Conservation (phyloP, 2,113 vertebrate genomes). For the Girardinichthys multiradiatus region DNA sequence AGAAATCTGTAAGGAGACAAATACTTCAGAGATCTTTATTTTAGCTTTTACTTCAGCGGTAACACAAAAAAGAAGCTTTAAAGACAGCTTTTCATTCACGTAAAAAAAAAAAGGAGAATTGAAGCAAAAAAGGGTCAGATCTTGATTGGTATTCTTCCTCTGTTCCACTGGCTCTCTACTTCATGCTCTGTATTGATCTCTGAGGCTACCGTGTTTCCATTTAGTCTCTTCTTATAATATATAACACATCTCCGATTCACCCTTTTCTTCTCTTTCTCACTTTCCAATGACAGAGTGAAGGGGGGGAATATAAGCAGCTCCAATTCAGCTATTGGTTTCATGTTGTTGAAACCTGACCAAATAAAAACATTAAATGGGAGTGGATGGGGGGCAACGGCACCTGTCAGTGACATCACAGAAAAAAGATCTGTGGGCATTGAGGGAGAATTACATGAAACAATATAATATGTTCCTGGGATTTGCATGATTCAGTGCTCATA, state of each 20-base stretch:
- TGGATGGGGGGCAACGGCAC: constrained; percentile 33
- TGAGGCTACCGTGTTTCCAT: constrained; percentile 68
- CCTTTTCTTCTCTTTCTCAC: constrained; percentile 36
- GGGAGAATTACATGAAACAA: constrained; percentile 51
- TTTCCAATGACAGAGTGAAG: constrained; percentile 62
- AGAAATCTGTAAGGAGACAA: not conserved
- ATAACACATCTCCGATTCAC: constrained; percentile 72
- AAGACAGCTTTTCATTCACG: not conserved
- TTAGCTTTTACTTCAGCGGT: constrained; percentile 13
- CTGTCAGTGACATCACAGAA: constrained; percentile 68
- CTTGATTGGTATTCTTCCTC: constrained; percentile 68
- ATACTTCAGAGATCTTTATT: not conserved
- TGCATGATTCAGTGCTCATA: constrained; percentile 57
- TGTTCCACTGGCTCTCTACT: constrained; percentile 55
- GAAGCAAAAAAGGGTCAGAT: constrained; percentile 18
- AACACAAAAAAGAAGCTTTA: constrained; percentile 11
- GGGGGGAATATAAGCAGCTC: constrained; percentile 58
- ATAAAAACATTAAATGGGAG: constrained; percentile 16
- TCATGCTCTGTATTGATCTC: constrained; percentile 70
- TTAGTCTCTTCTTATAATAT: constrained; percentile 75
- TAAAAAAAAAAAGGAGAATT: not conserved
- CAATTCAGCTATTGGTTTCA: constrained; percentile 66
- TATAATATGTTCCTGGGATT: constrained; percentile 35
- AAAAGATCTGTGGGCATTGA: constrained; percentile 36
- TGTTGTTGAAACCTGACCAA: constrained; percentile 74